Conservation (phyloP, 2,797 vertebrate genomes). For the Lophius americanus region DNA sequence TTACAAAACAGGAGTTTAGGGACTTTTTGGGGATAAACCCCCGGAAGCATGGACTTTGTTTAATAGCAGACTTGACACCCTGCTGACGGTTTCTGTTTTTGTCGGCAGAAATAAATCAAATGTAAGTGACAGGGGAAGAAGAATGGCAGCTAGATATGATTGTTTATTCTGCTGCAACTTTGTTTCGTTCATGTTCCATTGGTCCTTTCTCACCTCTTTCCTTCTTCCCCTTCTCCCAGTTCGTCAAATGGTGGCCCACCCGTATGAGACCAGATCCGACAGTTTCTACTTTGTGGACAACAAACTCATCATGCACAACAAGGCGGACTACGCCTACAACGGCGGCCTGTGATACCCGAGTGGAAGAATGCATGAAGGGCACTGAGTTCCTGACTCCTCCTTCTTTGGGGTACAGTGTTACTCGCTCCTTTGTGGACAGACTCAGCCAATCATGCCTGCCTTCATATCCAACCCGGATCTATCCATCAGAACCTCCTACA, state of each 20-base stretch:
- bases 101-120: too few relatives aligned
- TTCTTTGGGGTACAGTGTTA: slow-evolving; percentile 20
- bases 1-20: too few relatives aligned
- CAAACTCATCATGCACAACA: slow-evolving; percentile 99
- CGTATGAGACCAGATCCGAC: slow-evolving; percentile 97
- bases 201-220: not conserved
- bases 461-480: slow-evolving; percentile 45
- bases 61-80: too few relatives aligned
- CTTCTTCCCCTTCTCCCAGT: slow-evolving; percentile 77
- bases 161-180: not conserved
- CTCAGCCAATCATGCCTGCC: slow-evolving; percentile 53
- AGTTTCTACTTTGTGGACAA: slow-evolving; percentile 99
- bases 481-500: slow-evolving; percentile 43
- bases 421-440: slow-evolving; percentile 41
- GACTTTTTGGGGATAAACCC: too few relatives aligned
- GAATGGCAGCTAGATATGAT: too few relatives aligned
- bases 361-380: slow-evolving; percentile 31
- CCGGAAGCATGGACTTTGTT: too few relatives aligned
- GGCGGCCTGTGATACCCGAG: slow-evolving; percentile 87
- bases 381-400: slow-evolving; percentile 31
- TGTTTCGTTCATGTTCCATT: not conserved
- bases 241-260: slow-evolving; percentile 93
- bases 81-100: too few relatives aligned
- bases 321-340: slow-evolving; percentile 98
- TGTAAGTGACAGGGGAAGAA: too few relatives aligned